A percentile compares a stretch with the other conserved stretches of the same genome.
phyloP scores from a whole-genome alignment of 2,888 invertebrate genomes.

The Platycheirus albimanus region DNA sequence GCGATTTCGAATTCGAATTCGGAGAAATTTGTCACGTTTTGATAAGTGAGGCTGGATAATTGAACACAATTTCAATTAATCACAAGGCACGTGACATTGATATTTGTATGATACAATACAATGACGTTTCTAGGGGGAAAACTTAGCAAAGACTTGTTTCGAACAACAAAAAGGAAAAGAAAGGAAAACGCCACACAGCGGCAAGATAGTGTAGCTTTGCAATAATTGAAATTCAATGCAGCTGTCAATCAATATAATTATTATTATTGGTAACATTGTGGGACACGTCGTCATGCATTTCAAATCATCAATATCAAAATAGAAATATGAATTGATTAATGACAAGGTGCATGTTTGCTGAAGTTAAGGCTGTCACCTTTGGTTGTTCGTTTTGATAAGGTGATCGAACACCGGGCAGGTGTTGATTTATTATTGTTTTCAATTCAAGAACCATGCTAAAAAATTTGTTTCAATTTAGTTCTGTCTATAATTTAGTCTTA shows the following conservation, averaged over 20 bases:
- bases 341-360: slow-evolving; percentile 57
- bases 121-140: neutral
- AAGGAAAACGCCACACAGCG: slow-evolving; percentile 10
- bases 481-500: slow-evolving; percentile 34
- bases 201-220: no score
- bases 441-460: slow-evolving; percentile 25
- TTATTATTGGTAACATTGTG: slow-evolving; percentile 49
- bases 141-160: slow-evolving; percentile 13
- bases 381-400: slow-evolving; percentile 33
- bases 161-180: neutral
- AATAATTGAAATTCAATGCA: slow-evolving; percentile 58
- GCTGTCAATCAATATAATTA: slow-evolving; percentile 41
- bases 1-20: slow-evolving; percentile 41
- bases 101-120: slow-evolving; percentile 28
- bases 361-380: slow-evolving; percentile 32
- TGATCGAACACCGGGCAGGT: slow-evolving; percentile 49
- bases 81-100: slow-evolving; percentile 49
- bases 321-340: slow-evolving; percentile 59
- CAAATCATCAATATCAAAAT: slow-evolving; percentile 26
- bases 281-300: slow-evolving; percentile 44
- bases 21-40: slow-evolving; percentile 61
- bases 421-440: slow-evolving; percentile 46
- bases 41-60: slow-evolving; percentile 51
- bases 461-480: slow-evolving; percentile 44
- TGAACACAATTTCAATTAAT: slow-evolving; percentile 46